Evolutionary conservation across 2,888 invertebrate genomes (phyloP).

Genomic region (Drosophila villosipedis): DNA sequence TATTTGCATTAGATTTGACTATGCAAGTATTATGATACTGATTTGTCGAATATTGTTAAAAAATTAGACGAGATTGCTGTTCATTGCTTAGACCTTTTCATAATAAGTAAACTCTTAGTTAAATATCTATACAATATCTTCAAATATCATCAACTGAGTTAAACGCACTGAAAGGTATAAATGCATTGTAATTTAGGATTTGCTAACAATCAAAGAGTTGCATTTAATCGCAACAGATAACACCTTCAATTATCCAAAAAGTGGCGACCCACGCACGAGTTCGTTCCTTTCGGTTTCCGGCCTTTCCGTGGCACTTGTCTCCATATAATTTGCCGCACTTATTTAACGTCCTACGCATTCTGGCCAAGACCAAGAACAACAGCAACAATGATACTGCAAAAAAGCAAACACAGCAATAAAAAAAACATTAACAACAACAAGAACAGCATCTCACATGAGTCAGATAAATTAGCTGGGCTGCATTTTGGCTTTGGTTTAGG

Average conservation of each 20-base stretch:
- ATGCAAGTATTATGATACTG: not conserved
- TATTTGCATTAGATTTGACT: not conserved
- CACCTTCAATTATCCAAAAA: slow-evolving; percentile 47
- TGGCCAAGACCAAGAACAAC: slow-evolving; percentile 17
- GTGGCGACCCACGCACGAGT: slow-evolving; percentile 42
- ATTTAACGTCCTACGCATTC: slow-evolving; percentile 73
- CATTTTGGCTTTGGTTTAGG: slow-evolving; percentile 22
- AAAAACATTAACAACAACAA: slow-evolving; percentile 1
- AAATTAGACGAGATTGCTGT: not conserved
- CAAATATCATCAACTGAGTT: not conserved
- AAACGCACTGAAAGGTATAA: not conserved
- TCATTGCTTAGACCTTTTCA: not conserved
- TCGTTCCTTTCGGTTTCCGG: slow-evolving; percentile 48
- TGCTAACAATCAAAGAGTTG: slow-evolving; percentile 9
- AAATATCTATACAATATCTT: not conserved
- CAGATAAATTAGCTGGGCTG: slow-evolving; percentile 66
- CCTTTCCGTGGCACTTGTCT: slow-evolving; percentile 62
- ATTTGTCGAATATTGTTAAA: not conserved
- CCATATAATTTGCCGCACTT: slow-evolving; percentile 78
- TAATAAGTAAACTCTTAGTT: not conserved
- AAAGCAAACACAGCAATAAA: slow-evolving; percentile 1
- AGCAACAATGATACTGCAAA: slow-evolving; percentile 14
- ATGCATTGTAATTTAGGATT: slow-evolving; percentile 17
- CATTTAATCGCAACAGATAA: slow-evolving; percentile 22
- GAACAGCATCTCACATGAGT: slow-evolving; percentile 41